phyloP scores from a whole-genome alignment of 2,797 vertebrate genomes.

The Pangasius sanitwongsei region DNA sequence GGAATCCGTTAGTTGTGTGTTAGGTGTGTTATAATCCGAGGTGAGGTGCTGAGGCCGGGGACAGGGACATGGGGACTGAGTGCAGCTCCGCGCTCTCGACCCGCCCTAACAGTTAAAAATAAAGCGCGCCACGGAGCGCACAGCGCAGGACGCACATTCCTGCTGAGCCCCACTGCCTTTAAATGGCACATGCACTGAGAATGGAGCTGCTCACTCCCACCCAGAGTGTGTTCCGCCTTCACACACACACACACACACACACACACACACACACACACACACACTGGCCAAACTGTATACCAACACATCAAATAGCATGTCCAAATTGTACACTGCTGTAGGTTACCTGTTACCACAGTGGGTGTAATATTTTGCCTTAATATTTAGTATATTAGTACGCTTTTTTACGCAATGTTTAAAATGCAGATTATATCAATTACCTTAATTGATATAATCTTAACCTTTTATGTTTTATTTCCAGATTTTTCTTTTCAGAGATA shows the following conservation, averaged over 20 bases:
- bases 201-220: constrained; percentile 32
- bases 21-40: constrained; percentile 10
- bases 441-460: too few relatives aligned
- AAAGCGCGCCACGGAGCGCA: constrained; percentile 68
- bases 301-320: too few relatives aligned
- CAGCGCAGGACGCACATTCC: constrained; percentile 76
- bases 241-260: background rate
- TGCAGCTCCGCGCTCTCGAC: constrained; percentile 61
- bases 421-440: too few relatives aligned
- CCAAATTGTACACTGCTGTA: too few relatives aligned
- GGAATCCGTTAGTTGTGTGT: background rate
- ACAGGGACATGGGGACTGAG: constrained; percentile 31
- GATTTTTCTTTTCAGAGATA: background rate
- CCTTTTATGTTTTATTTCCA: background rate
- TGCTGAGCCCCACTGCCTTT: constrained; percentile 72
- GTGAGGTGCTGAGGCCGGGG: background rate
- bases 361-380: too few relatives aligned
- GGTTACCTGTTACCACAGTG: too few relatives aligned
- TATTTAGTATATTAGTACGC: background rate
- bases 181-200: constrained; percentile 76
- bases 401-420: background rate
- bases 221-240: constrained; percentile 6
- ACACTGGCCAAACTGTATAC: background rate
- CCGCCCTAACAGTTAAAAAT: constrained; percentile 83
- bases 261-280: background rate